These are phyloP conservation scores for Meganola albula DNA, from an alignment of 2,888 invertebrate genomes.

Conservation along the genomic window DNA sequence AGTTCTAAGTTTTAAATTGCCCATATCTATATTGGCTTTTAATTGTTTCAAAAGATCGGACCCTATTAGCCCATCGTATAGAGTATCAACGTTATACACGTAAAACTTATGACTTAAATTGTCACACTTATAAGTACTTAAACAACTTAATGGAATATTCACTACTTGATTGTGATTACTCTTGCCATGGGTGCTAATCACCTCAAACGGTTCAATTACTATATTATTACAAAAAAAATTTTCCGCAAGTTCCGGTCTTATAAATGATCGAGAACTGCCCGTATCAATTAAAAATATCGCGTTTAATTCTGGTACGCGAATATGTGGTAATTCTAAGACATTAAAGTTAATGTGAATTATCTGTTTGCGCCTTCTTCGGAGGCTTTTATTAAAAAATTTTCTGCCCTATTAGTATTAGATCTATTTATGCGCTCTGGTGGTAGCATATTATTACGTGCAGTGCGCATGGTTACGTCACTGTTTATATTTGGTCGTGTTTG, in stretches of 20 bases:
- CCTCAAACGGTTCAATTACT: not conserved
- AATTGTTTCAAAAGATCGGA: constrained; percentile 16
- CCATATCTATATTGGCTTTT: constrained; percentile 14
- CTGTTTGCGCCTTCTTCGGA: too few species aligned
- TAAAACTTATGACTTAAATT: constrained; percentile 12
- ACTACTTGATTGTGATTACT: not conserved
- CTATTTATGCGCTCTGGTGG: too few species aligned
- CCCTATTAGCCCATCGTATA: constrained; percentile 18
- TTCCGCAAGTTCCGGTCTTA: not conserved
- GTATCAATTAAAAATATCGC: constrained; percentile 4
- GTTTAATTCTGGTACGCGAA: constrained; percentile 2
- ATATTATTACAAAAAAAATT: not conserved
- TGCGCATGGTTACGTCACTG: too few species aligned
- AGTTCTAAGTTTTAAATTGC: not conserved
- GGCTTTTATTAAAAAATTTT: too few species aligned
- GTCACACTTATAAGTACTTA: constrained; percentile 6
- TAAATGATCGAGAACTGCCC: not conserved
- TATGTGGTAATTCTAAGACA: constrained; percentile 2
- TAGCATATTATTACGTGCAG: too few species aligned
- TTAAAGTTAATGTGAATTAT: too few species aligned
- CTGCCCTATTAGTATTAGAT: too few species aligned
- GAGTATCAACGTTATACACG: constrained; percentile 11
- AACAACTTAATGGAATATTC: constrained; percentile 3
- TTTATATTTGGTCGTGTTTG: too few species aligned
- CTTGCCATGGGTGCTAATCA: not conserved